Evolutionary conservation across 30 jellyfish, hydroid and myxozoan species (phyloP), one percentile per base, ranked within the genome.

Genomic region (Cassiopea xamachana): DNA sequence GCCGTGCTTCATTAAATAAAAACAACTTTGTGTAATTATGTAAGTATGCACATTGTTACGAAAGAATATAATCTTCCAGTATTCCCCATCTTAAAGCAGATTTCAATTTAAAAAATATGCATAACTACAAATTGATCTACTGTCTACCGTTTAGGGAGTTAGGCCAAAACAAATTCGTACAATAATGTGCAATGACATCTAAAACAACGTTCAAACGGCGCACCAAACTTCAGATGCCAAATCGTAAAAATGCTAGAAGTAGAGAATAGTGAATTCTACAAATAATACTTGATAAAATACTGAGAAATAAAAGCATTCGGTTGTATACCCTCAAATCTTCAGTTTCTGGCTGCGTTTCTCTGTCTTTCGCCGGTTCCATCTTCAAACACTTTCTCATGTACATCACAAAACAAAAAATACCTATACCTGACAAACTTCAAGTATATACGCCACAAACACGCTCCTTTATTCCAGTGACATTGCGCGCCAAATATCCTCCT

Each of bases 281-380:
- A 27, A 27, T 27, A 27, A 27, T 27, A 27, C 39, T 27, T 27
- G 39, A 27, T 27, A 27, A 27, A 27, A 27, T 27, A 27, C 39
- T 27, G 39, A 27, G 39, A 27, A 27, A 27, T 27, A 27, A 27
- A 27, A 27, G 39, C 39, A 27, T 27, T 27, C 39, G 39, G 39
- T 27, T 27, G 39, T 6, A 59, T 88, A 81, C 95, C 87, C 86
- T 80, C 75, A 88, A 60, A 48, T 88, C 91, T 46, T 80, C 87
- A 8, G 95, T 79, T 47, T 88, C 81, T 48, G 95, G 90, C n/a
- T 80, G 48, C 1, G 83, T 4, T 46, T 88, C 91, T 49, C 83
- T 51, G 60, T 76, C 86, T 43, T 79, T 88, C 77, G 85, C 80
- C 72, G 91, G 87, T 60, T 88, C 90, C 95, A 79, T 80, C 60